Conservation (phyloP, 2,797 vertebrate species). For the Centroberyx gerrardi region DNA sequence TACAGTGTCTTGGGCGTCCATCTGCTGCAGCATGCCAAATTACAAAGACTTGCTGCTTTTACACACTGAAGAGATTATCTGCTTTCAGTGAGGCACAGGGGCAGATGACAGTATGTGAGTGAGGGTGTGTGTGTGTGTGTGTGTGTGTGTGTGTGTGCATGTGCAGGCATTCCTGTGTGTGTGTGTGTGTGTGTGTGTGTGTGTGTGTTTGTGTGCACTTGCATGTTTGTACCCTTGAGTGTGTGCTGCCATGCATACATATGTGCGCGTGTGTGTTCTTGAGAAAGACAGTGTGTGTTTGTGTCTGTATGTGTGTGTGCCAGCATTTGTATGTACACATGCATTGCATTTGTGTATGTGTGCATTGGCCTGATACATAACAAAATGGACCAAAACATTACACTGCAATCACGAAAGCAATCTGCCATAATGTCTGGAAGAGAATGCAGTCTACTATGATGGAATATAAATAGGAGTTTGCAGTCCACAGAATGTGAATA, state of each 20-base stretch:
- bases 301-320: neutral
- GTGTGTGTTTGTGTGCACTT: neutral
- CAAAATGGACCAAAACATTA: neutral
- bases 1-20: constrained; percentile 29
- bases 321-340: neutral
- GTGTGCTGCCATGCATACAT: neutral
- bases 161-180: neutral
- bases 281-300: neutral
- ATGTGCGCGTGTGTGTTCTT: neutral
- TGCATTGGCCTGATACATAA: neutral
- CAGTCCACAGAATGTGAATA: neutral
- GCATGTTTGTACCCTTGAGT: neutral
- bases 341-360: neutral
- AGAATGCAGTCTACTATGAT: neutral
- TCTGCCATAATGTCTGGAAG: neutral
- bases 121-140: neutral
- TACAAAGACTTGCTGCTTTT: constrained; percentile 37
- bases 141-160: constrained; percentile 6
- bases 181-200: neutral
- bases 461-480: neutral
- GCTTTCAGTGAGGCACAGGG: constrained; percentile 43
- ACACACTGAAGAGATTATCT: constrained; percentile 34
- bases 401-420: neutral
- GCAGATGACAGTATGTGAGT: constrained; percentile 1
- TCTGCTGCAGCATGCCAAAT: constrained; percentile 44